Base-by-base conservation (phyloP, 2,113 vertebrate genomes). In the Saccopteryx leptura region DNA sequence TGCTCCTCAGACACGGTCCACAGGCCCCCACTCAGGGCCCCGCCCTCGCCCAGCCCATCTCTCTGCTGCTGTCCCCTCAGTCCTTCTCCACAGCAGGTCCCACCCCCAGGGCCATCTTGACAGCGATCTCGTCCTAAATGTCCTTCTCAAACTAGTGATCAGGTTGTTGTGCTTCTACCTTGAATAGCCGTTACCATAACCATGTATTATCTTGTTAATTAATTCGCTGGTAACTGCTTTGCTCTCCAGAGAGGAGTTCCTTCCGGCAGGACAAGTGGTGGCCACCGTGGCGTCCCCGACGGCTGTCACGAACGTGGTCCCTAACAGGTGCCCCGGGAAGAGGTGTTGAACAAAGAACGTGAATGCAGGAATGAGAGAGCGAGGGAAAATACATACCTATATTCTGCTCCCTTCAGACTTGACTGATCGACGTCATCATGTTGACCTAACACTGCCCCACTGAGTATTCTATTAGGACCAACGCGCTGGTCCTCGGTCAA, bases 41-140 rank as follows among this genome's bases (percentile, higher is more conserved):
- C 2, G 33, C 0, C 18, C 33, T 12, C 18, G 1, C 7, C 21
- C 1, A 14, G 1, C 7, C 21, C 1, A 14, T 24, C 50, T 24
- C 12, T 78, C 48, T 24, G 7, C 31, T 14, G 1, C 21, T 54
- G 26, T 61, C 24, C 52, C 52, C 21, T 33, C 3, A 28, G 8
- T n/a, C 18, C 75, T 46, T 54, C 65, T 24, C 50, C 46, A 21
- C 31, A 5, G 4, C 0, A 52, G 6, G 5, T 9, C 60, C 84
- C 12, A 0, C 12, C 18, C 76, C 8, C 19, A 5, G 1, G 4
- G 9, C 17, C 17, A 1, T 66, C 46, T 78, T 9, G 13, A 52
- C 5, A 39, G 18, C 0, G 0, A 96, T 15, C 12, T 12, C 52
- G 19, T 46, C 52, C 46, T 11, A 54, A 58, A 63, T 10, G 31